Evolutionary conservation across 2,888 invertebrate species (phyloP).

Genomic region (Harpagoxenus sublaevis): DNA sequence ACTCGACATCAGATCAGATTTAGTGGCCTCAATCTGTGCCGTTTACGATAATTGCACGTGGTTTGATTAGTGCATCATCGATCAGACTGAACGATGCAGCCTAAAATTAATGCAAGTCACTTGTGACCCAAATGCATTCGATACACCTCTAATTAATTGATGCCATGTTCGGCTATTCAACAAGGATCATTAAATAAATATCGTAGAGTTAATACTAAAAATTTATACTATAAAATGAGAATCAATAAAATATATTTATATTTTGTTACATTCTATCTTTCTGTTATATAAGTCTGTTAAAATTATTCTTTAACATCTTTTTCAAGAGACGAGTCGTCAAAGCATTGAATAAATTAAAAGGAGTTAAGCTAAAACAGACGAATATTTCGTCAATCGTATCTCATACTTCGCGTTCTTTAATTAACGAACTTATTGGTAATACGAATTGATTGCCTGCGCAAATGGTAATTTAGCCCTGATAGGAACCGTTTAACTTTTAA

Average conservation of each 20-base stretch:
- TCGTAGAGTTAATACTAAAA: not conserved
- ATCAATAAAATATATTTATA: not conserved
- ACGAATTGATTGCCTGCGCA: constrained; percentile 64
- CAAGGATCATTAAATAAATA: not conserved
- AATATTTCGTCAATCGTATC: not conserved
- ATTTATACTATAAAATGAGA: not conserved
- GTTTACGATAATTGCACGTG: constrained; percentile 74
- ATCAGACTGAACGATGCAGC: constrained; percentile 58
- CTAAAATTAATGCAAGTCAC: constrained; percentile 69
- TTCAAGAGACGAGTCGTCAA: not conserved
- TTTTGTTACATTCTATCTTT: not conserved
- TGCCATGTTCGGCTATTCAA: not conserved
- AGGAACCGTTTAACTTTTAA: constrained; percentile 75
- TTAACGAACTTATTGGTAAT: constrained; percentile 46
- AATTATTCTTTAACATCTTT: not conserved
- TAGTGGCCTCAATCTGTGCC: constrained; percentile 74
- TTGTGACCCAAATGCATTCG: constrained; percentile 20
- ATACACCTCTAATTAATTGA: not conserved
- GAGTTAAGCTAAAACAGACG: not conserved
- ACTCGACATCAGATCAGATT: constrained; percentile 71
- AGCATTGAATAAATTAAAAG: not conserved
- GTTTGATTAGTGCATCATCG: constrained; percentile 71
- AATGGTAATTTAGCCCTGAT: constrained; percentile 69
- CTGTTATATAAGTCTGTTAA: not conserved
- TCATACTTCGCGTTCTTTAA: constrained; percentile 25